phyloP scores from a whole-genome alignment of 92 coral and sea anemone genomes.

The Diadumene lineata region DNA sequence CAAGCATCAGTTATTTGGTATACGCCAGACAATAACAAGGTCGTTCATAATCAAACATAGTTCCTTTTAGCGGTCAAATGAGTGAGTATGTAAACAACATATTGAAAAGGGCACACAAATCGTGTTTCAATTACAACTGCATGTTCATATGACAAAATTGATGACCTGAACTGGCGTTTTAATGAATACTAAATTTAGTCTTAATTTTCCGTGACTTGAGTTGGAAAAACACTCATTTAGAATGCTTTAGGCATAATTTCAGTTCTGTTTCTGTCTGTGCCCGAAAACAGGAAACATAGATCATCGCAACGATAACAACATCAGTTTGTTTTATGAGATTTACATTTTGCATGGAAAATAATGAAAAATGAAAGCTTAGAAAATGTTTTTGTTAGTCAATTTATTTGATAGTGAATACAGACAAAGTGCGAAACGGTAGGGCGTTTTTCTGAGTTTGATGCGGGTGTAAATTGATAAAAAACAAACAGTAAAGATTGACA shows the following conservation, averaged over 20 bases:
- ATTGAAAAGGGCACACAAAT: not conserved
- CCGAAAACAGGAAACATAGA: constrained; percentile 7
- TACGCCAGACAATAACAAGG: constrained; percentile 1
- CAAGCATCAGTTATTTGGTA: not conserved
- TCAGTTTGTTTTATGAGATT: not conserved
- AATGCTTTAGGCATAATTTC: constrained; percentile 4
- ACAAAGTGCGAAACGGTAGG: not conserved
- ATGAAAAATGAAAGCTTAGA: not conserved
- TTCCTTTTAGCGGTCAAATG: not conserved
- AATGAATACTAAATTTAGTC: not conserved
- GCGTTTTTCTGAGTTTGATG: not conserved
- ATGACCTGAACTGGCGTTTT: no score
- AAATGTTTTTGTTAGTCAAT: no score
- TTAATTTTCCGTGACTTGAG: not conserved
- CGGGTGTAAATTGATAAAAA: not conserved
- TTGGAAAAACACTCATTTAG: not conserved
- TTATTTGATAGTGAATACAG: no score
- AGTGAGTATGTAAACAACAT: not conserved
- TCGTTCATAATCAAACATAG: not conserved
- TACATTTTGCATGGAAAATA: no score
- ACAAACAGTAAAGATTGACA: not conserved
- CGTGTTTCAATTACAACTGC: not conserved
- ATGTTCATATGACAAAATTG: not conserved
- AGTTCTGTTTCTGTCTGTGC: not conserved
- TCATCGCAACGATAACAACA: not conserved